Percentiles rank a stretch among this genome's conserved stretches.
Conservation (phyloP, 1,140 invertebrate species). For the Lasioglossum baleicum region DNA sequence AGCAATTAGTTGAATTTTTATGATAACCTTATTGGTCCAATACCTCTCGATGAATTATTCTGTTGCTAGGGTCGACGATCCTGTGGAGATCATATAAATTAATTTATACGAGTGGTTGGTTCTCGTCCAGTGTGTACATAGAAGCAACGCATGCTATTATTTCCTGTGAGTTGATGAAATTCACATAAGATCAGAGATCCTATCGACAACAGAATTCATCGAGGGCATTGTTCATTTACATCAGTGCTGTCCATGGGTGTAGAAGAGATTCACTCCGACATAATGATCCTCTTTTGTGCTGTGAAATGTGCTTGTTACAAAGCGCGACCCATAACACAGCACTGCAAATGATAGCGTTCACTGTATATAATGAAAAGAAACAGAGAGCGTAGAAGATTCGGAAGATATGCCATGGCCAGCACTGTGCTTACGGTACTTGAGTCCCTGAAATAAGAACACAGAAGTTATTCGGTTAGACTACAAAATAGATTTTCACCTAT, state of each 20-base stretch:
- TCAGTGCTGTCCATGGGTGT: background rate
- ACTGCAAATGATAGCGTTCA: background rate
- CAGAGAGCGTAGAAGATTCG: background rate
- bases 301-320: background rate
- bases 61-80: background rate
- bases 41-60: background rate
- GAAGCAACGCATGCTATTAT: background rate
- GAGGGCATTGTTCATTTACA: conserved; percentile 1
- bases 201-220: background rate
- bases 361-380: background rate
- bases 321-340: background rate
- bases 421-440: conserved; percentile 4
- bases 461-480: conserved; percentile 26
- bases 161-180: background rate
- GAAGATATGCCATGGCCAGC: background rate
- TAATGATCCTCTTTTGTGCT: background rate
- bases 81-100: background rate
- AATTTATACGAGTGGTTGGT: background rate
- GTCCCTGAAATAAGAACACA: conserved; percentile 6
- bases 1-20: conserved; percentile 42
- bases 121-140: background rate
- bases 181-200: background rate
- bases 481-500: conserved; percentile 30
- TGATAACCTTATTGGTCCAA: conserved; percentile 17
- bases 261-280: background rate